Base-by-base conservation (phyloP, 2,888 invertebrate genomes). In the Tribolium freemani region DNA sequence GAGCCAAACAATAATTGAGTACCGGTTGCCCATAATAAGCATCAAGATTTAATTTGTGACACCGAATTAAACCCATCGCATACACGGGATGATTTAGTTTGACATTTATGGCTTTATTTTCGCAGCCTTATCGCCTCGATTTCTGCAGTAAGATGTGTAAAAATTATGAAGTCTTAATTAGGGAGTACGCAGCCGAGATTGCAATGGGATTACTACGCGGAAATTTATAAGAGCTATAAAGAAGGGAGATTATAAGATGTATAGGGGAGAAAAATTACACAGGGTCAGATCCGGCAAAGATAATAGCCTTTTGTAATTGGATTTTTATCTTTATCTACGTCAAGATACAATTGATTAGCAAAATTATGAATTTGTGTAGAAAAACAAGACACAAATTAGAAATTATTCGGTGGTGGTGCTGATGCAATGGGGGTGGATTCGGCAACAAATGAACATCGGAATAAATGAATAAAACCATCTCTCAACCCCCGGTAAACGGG, bases 81-180 rank as follows among this genome's bases (percentile, higher is more conserved):
- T 67, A 67, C 48, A 46, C 67, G 48, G 50, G 31, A 72, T 63
- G 72, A 72, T 72, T 72, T 72, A 72, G 26, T 46, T 69, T 56
- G 72, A 69, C 69, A 57, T 72, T 69, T 64, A 69, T 69, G 63
- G 69, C 69, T 69, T 69, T 64, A 64, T 69, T 69, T 72, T 63
- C 51, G 57, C 67, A 20, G 16, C 45, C 57, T 68, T 68, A 69
- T 69, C 63, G 61, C 4, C 50, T 48, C 72, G 72, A 72, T 72
- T 72, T 72, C 69, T 72, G 64, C 69, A 69, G 45, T 69, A 21
- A 50, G 72, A 77, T 75, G 77, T 73, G 72, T 72, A 81, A 83
- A 83, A 84, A 80, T 82, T 83, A 84, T 82, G 83, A 82, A 81
- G 81, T 81, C 82, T 82, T 84, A 84, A 84, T 84, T 84, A 83